Percentiles rank a stretch among this genome's conserved stretches.
These are phyloP conservation scores for Nasonia longicornis DNA, from an alignment of 1,140 invertebrate species.

Conservation along the genomic window DNA sequence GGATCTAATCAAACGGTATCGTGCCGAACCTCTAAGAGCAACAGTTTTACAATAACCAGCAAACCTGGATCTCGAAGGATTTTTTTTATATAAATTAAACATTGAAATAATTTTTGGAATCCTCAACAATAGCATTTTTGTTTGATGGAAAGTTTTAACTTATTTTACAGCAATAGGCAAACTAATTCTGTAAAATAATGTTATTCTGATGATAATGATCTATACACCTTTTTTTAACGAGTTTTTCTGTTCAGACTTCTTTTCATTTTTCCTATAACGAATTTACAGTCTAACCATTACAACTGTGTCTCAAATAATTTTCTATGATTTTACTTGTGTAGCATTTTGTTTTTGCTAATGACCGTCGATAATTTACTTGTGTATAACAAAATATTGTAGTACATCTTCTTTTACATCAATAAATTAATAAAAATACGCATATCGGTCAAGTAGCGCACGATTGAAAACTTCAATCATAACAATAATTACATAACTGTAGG, in stretches of 20 bases:
- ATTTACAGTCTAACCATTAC: conserved; percentile 36
- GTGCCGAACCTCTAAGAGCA: background rate
- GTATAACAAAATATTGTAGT: conserved; percentile 34
- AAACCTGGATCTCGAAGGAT: conserved; percentile 4
- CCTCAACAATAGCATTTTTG: conserved; percentile 34
- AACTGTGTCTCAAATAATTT: conserved; percentile 35
- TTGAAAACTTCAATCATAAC: conserved; percentile 41
- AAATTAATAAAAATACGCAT: conserved; percentile 46
- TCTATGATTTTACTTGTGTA: conserved; percentile 22
- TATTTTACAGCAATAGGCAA: conserved; percentile 31
- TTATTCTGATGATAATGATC: conserved; percentile 21
- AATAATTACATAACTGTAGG: conserved; percentile 41
- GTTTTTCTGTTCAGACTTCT: conserved; percentile 43
- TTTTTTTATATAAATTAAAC: conserved; percentile 17
- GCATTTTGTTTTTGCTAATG: conserved; percentile 19
- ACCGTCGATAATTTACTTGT: conserved; percentile 23
- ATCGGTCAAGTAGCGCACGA: conserved; percentile 24
- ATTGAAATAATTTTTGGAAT: conserved; percentile 33
- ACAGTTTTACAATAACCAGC: conserved; percentile 12
- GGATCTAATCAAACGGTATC: background rate
- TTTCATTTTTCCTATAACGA: conserved; percentile 39
- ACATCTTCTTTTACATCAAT: conserved; percentile 29
- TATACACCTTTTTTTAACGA: conserved; percentile 43
- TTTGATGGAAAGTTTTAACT: conserved; percentile 33
- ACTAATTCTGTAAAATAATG: conserved; percentile 32